phyloP scores from a whole-genome alignment of 2,113 vertebrate species.

The Cyanistes caeruleus region DNA sequence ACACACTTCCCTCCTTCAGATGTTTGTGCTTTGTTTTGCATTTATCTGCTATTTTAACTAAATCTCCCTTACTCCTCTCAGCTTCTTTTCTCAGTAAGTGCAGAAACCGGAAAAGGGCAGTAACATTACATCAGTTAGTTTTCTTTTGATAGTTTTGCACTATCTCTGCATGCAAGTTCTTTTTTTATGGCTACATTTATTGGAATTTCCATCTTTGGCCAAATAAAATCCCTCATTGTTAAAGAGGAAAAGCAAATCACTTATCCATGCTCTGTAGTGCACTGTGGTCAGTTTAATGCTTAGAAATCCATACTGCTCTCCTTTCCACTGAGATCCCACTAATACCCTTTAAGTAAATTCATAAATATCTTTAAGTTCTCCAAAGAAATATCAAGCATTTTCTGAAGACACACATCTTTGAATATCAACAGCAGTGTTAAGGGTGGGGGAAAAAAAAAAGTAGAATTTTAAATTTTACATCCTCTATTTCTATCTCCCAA shows the following conservation, averaged over 20 bases:
- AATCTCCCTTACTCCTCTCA: background rate
- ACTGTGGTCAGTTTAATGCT: background rate
- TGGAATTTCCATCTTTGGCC: background rate
- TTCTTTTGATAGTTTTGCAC: background rate
- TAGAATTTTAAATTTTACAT: background rate
- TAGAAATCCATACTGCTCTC: background rate
- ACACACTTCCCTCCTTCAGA: background rate
- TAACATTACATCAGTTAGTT: background rate
- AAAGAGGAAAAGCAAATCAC: background rate
- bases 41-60: background rate
- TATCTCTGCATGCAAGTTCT: background rate
- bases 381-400: background rate
- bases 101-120: background rate
- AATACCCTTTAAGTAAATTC: background rate
- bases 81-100: background rate
- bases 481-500: background rate
- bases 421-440: background rate
- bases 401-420: background rate
- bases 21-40: background rate
- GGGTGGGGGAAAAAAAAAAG: background rate
- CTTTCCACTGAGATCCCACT: background rate
- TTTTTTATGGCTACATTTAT: background rate
- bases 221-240: background rate
- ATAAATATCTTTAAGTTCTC: background rate
- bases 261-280: background rate